Evolutionary conservation across 23 tunicate species (phyloP).

Genomic region (Halocynthia roretzi): DNA sequence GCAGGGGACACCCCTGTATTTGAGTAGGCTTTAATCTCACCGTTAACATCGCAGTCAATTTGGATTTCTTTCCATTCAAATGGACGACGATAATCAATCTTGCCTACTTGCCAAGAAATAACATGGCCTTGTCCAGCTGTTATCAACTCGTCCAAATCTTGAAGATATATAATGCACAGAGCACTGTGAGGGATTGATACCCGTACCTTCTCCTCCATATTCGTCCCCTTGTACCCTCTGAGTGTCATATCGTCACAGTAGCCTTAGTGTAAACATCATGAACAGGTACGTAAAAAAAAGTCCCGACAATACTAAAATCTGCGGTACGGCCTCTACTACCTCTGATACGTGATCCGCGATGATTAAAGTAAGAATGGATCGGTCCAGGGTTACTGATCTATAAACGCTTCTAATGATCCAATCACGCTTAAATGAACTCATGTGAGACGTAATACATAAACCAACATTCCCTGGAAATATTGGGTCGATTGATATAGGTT

Average conservation of each 20-base stretch:
- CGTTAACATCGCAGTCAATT: conserved; percentile 31
- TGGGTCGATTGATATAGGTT: too few relatives aligned
- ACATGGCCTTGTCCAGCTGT: conserved; percentile 64
- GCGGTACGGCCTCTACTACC: too few relatives aligned
- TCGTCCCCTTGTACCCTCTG: conserved; percentile 44
- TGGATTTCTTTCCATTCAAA: conserved; percentile 47
- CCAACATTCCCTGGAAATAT: too few relatives aligned
- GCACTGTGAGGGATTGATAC: conserved; percentile 30
- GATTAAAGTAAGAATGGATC: too few relatives aligned
- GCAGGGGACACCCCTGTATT: too few relatives aligned
- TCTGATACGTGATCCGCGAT: too few relatives aligned
- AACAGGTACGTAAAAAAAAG: background rate
- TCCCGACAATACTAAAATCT: background rate
- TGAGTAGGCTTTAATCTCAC: conserved; percentile 7
- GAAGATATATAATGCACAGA: conserved; percentile 47
- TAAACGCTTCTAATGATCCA: too few relatives aligned
- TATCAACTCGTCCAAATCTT: conserved; percentile 61
- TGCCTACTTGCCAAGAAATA: conserved; percentile 36
- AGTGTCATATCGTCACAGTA: conserved; percentile 70
- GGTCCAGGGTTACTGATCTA: too few relatives aligned
- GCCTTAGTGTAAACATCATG: conserved; percentile 13
- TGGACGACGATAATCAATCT: conserved; percentile 49
- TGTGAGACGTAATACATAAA: too few relatives aligned
- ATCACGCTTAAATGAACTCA: too few relatives aligned
- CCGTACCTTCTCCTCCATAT: conserved; percentile 48